phyloP scores from a whole-genome alignment of 2,113 vertebrate genomes.

The Gymnorhina tibicen region DNA sequence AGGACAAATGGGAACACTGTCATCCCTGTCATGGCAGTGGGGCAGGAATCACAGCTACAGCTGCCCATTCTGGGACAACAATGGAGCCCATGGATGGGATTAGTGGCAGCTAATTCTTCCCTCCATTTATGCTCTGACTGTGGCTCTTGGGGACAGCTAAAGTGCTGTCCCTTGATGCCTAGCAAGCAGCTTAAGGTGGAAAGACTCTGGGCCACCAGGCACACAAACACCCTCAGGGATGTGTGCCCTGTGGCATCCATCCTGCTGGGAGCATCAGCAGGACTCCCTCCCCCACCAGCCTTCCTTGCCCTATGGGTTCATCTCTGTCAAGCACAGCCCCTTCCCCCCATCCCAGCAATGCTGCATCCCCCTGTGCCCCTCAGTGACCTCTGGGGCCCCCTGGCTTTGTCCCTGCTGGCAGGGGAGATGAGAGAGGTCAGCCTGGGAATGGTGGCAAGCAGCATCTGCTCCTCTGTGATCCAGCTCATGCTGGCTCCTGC shows the following conservation, averaged over 20 bases:
- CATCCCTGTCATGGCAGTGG: not conserved
- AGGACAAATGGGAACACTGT: not conserved
- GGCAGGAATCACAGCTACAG: not conserved
- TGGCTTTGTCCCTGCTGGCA: constrained; percentile 72
- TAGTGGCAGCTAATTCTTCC: not conserved
- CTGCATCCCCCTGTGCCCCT: not conserved
- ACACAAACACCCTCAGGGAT: not conserved
- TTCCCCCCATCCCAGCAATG: not conserved
- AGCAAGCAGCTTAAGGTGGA: not conserved
- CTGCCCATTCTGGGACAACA: not conserved
- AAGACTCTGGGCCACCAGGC: not conserved
- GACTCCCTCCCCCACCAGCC: not conserved
- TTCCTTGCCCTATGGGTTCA: not conserved
- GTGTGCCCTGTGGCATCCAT: not conserved
- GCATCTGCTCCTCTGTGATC: constrained; percentile 74
- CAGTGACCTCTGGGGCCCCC: not conserved
- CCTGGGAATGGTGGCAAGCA: constrained; percentile 54
- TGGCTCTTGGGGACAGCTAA: not conserved
- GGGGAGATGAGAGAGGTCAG: constrained; percentile 77
- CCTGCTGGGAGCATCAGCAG: not conserved
- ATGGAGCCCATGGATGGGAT: not conserved
- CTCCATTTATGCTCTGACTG: not conserved
- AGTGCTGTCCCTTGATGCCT: not conserved
- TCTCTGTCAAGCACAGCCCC: not conserved
- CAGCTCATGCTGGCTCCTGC: constrained; percentile 68